These are phyloP conservation scores for Resseliella maxima DNA, from an alignment of 2,888 invertebrate species.

Conservation along the genomic window DNA sequence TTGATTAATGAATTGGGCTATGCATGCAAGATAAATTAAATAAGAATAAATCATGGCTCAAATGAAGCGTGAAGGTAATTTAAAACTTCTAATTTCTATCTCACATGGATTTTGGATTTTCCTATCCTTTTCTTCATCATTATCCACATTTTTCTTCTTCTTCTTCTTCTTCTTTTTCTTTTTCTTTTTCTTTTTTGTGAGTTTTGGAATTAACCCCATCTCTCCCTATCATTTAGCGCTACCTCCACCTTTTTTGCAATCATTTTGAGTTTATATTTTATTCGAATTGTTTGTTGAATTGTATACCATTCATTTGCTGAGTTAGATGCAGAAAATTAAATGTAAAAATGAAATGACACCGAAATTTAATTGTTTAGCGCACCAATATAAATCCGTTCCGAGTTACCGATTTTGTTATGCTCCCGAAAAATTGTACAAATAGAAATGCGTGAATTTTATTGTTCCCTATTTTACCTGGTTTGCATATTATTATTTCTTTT, in stretches of 20 bases:
- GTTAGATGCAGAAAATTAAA: too few species aligned
- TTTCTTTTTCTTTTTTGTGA: neutral
- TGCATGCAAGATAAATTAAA: constrained; percentile 49
- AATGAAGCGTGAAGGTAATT: constrained; percentile 51
- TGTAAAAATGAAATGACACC: too few species aligned
- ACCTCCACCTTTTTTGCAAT: too few species aligned
- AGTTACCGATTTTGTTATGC: neutral
- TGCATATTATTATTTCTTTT: too few species aligned
- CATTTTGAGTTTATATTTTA: too few species aligned
- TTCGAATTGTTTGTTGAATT: too few species aligned
- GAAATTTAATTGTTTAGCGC: too few species aligned
- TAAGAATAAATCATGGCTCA: constrained; percentile 52
- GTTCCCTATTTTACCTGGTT: neutral
- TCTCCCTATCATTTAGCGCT: too few species aligned
- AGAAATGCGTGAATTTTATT: neutral
- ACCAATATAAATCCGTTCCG: neutral
- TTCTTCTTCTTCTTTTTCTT: neutral
- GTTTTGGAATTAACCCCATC: too few species aligned
- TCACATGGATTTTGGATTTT: constrained; percentile 22
- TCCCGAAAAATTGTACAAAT: neutral
- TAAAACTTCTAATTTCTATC: constrained; percentile 53
- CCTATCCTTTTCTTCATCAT: constrained; percentile 22
- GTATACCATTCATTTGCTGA: too few species aligned
- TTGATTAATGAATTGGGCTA: constrained; percentile 53
- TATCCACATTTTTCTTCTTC: neutral